Conservation (phyloP, 2,888 invertebrate genomes). For the Andrena hattorfiana region DNA sequence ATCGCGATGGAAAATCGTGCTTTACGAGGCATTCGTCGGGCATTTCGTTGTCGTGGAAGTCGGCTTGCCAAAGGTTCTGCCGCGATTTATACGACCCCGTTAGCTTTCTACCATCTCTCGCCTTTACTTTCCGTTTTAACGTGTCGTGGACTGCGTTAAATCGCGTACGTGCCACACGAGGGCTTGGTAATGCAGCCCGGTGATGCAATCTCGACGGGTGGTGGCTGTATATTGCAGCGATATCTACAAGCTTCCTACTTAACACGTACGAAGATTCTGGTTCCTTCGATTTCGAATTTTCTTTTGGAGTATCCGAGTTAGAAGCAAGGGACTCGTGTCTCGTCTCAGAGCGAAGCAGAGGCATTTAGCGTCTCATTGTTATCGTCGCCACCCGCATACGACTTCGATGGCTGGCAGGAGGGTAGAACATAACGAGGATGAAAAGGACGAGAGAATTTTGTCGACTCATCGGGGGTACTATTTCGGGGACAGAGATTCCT, state of each 20-base stretch:
- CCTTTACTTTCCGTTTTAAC: constrained; percentile 9
- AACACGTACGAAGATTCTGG: too few relatives aligned
- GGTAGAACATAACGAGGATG: constrained; percentile 50
- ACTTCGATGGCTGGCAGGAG: not conserved
- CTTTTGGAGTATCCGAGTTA: too few relatives aligned
- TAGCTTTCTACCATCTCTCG: constrained; percentile 38
- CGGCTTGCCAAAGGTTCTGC: constrained; percentile 34
- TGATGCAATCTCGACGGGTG: too few relatives aligned
- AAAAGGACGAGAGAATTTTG: constrained; percentile 26
- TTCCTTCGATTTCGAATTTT: too few relatives aligned
- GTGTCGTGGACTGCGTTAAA: not conserved
- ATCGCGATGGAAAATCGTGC: constrained; percentile 43
- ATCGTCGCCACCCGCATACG: constrained; percentile 55
- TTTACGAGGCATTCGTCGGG: constrained; percentile 63
- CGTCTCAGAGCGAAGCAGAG: too few relatives aligned
- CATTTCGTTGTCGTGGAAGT: constrained; percentile 30
- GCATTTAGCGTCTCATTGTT: constrained; percentile 18
- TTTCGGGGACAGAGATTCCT: not conserved
- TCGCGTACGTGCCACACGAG: not conserved
- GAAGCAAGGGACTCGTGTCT: too few relatives aligned
- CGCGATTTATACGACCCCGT: constrained; percentile 64
- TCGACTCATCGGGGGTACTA: not conserved
- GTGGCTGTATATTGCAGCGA: too few relatives aligned
- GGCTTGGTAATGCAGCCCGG: constrained; percentile 20
- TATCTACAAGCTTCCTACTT: too few relatives aligned